Conservation (phyloP, 1,140 invertebrate species). For the Colletes gigas region DNA sequence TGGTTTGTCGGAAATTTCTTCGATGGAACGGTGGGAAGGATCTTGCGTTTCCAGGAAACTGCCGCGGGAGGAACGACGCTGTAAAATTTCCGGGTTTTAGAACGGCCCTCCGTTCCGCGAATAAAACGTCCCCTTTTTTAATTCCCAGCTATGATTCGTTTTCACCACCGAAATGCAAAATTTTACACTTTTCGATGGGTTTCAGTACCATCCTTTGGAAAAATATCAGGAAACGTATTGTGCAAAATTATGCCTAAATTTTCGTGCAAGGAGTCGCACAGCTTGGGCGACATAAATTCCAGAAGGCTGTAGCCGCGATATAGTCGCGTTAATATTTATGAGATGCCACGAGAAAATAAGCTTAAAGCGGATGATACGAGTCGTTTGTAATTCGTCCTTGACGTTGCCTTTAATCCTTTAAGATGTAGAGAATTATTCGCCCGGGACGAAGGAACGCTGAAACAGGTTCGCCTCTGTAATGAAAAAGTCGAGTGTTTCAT, state of each 20-base stretch:
- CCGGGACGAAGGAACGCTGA: neutral
- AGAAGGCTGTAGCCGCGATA: neutral
- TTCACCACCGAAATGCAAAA: neutral
- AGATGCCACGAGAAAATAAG: conserved; percentile 11
- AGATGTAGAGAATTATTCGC: conserved; percentile 28
- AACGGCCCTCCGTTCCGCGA: neutral
- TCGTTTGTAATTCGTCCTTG: conserved; percentile 22
- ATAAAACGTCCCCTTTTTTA: neutral
- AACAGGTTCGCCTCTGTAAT: neutral
- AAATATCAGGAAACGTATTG: too few species aligned
- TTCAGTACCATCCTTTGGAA: too few species aligned
- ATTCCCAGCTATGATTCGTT: neutral
- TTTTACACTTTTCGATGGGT: too few species aligned
- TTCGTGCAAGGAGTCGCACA: neutral
- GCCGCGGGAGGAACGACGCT: too few species aligned
- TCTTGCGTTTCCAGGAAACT: neutral
- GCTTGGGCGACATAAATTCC: conserved; percentile 12
- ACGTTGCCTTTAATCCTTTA: conserved; percentile 23
- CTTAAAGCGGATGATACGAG: conserved; percentile 21
- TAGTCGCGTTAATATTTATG: conserved; percentile 33
- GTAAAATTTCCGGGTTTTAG: neutral
- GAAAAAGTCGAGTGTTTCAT: conserved; percentile 5
- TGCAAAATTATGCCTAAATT: neutral
- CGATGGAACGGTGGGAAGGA: neutral
- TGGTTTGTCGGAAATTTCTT: neutral